phyloP scores from a whole-genome alignment of 2,113 vertebrate species.

The Phalacrocorax carbo region DNA sequence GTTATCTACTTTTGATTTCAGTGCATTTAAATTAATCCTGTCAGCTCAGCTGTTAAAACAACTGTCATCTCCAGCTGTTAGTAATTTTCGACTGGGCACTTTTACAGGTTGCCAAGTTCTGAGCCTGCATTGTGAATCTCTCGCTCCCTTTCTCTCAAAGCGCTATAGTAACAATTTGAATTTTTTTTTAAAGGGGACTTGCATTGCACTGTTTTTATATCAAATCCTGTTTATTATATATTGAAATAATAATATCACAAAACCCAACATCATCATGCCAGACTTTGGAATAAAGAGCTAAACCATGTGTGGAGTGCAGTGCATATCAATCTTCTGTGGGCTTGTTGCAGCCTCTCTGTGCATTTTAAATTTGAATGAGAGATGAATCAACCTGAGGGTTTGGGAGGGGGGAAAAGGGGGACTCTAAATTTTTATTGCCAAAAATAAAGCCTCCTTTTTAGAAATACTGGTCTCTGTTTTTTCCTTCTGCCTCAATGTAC shows the following conservation, averaged over 20 bases:
- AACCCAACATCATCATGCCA: constrained; percentile 4
- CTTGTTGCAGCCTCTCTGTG: constrained; percentile 51
- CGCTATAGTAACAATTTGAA: constrained; percentile 71
- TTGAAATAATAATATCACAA: constrained; percentile 58
- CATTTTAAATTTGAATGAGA: constrained; percentile 64
- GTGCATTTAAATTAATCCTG: constrained; percentile 99
- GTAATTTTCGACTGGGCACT: constrained; percentile 96
- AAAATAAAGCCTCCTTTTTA: constrained; percentile 1
- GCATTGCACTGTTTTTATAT: constrained; percentile 45
- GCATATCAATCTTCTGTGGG: constrained; percentile 52
- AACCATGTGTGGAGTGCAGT: neutral
- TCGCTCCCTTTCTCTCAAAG: constrained; percentile 64
- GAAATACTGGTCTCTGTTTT: neutral
- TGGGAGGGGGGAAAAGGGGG: neutral
- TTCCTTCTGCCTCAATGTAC: neutral
- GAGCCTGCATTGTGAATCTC: constrained; percentile 75
- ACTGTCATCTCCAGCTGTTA: constrained; percentile 99
- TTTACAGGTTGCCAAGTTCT: constrained; percentile 90
- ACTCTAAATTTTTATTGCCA: constrained; percentile 52
- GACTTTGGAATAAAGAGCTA: constrained; percentile 44
- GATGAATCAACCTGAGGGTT: constrained; percentile 54
- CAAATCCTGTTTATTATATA: constrained; percentile 20
- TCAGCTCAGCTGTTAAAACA: constrained; percentile 99
- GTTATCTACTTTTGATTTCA: constrained; percentile 99
- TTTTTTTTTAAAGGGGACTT: constrained; percentile 67